A percentile compares a stretch with the other conserved stretches of the same genome.
phyloP scores from a whole-genome alignment of 2,113 vertebrate genomes.

The Lasiurus cinereus region DNA sequence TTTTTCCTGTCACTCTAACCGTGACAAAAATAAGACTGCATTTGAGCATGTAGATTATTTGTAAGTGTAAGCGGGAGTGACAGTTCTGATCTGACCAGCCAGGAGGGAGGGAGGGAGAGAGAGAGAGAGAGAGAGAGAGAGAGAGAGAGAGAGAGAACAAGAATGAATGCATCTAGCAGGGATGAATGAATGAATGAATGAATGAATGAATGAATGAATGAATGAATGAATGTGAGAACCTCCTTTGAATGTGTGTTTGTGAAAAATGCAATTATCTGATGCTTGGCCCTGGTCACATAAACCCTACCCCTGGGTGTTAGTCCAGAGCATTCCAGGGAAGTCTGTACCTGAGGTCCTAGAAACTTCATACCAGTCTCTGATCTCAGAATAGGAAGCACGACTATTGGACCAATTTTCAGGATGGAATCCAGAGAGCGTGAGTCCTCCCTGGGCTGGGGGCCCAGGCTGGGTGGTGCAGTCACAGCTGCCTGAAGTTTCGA shows the following conservation, averaged over 20 bases:
- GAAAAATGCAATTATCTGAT: background rate
- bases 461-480: conserved; percentile 71
- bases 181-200: background rate
- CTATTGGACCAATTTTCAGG: background rate
- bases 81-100: background rate
- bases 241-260: background rate
- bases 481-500: conserved; percentile 71
- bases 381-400: background rate
- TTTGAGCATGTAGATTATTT: background rate
- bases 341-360: background rate
- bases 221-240: background rate
- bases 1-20: background rate
- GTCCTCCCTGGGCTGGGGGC: background rate
- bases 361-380: background rate
- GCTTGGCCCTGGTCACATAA: background rate
- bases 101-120: too few species aligned
- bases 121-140: too few species aligned
- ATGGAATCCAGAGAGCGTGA: background rate
- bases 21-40: background rate
- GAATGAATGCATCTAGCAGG: accelerated
- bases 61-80: background rate
- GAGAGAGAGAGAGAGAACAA: too few species aligned
- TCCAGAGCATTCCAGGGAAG: background rate
- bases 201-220: background rate
- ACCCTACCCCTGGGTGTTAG: background rate